Conservation (phyloP, 2,113 vertebrate genomes). For the Hydrochoerus hydrochaeris region DNA sequence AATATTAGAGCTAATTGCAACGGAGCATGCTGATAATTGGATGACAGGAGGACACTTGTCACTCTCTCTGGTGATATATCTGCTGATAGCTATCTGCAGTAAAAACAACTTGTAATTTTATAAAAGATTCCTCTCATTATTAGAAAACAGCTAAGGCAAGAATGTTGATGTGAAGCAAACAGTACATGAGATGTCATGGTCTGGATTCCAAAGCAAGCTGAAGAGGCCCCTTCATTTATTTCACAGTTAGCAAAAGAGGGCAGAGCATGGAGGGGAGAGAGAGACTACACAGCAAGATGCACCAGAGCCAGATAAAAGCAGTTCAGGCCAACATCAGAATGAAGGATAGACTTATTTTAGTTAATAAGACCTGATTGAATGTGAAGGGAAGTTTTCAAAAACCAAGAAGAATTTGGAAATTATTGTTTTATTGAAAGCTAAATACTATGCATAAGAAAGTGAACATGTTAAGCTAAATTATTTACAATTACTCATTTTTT, state of each 20-base stretch:
- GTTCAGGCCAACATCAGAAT: not conserved
- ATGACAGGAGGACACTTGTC: not conserved
- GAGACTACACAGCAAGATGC: not conserved
- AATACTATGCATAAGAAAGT: not conserved
- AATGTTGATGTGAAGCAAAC: not conserved
- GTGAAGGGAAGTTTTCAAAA: not conserved
- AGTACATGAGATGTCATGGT: accelerated
- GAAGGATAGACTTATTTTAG: not conserved
- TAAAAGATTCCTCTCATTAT: not conserved
- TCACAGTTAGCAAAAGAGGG: not conserved
- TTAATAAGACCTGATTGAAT: not conserved
- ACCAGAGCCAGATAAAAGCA: not conserved
- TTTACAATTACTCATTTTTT: not conserved
- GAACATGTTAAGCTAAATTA: not conserved
- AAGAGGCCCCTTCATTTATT: not conserved
- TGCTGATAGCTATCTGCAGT: not conserved
- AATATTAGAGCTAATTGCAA: not conserved
- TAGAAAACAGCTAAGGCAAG: not conserved
- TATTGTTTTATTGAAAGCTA: not conserved
- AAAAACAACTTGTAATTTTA: not conserved
- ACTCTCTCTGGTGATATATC: not conserved
- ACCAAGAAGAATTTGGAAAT: not conserved
- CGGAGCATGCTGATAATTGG: not conserved
- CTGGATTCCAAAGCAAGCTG: accelerated
- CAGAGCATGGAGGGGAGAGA: not conserved